Conservation (phyloP, 53 echinoderm and acorn worm genomes). For the Arbacia lixula region DNA sequence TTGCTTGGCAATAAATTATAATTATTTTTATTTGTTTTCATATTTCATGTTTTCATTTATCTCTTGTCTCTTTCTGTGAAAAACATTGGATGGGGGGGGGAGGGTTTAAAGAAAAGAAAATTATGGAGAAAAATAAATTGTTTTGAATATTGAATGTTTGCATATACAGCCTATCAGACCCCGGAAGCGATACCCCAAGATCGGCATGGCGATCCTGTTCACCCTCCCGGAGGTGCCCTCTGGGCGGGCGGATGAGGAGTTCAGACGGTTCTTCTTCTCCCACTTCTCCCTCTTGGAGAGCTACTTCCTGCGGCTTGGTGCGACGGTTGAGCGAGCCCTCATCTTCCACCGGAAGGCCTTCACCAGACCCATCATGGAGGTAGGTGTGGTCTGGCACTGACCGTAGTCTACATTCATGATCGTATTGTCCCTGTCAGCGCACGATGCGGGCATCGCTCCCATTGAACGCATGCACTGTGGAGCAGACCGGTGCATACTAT, state of each 20-base stretch:
- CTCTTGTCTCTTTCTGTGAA: too few relatives aligned
- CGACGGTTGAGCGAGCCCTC: conserved; percentile 78
- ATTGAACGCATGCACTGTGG: too few relatives aligned
- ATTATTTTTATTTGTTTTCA: too few relatives aligned
- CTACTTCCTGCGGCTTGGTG: conserved; percentile 76
- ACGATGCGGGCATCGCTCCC: too few relatives aligned
- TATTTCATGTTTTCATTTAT: too few relatives aligned
- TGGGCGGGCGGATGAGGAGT: conserved; percentile 52
- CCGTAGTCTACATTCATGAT: not conserved
- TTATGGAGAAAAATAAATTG: too few relatives aligned
- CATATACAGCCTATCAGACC: conserved; percentile 73
- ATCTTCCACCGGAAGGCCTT: conserved; percentile 67
- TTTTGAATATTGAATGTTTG: too few relatives aligned
- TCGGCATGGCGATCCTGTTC: conserved; percentile 87
- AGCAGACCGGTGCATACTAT: too few relatives aligned
- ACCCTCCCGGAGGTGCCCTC: conserved; percentile 68
- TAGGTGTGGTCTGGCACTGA: conserved; percentile 9
- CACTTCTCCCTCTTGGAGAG: conserved; percentile 92
- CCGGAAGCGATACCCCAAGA: conserved; percentile 84
- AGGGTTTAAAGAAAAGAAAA: too few relatives aligned
- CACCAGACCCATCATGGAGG: conserved; percentile 75
- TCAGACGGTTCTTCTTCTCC: conserved; percentile 97
- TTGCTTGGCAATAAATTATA: too few relatives aligned
- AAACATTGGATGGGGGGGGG: too few relatives aligned
- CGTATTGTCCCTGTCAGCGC: too few relatives aligned